Conservation (phyloP, 1,140 invertebrate species). For the Coelopa frigida region DNA sequence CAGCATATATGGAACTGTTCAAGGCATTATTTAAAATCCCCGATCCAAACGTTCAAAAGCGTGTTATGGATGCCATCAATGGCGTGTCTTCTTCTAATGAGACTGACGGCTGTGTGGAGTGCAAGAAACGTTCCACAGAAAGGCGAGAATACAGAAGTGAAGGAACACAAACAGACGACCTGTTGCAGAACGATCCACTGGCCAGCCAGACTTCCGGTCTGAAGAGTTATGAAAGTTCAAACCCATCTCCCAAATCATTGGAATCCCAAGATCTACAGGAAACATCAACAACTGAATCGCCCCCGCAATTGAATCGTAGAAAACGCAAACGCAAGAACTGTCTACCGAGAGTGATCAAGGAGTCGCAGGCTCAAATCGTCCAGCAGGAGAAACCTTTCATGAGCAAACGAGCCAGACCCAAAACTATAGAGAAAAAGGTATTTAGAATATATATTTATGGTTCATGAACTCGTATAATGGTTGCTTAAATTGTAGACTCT, state of each 20-base stretch:
- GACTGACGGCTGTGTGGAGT: background rate
- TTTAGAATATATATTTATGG: background rate
- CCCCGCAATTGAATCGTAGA: slow-evolving; percentile 22
- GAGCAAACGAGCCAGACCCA: background rate
- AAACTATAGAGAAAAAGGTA: slow-evolving; percentile 1
- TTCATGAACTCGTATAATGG: background rate
- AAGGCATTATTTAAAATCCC: slow-evolving; percentile 28
- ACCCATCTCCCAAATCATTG: background rate
- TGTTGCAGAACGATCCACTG: background rate
- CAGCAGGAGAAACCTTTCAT: background rate
- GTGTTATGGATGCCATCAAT: slow-evolving; percentile 36
- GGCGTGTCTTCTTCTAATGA: background rate
- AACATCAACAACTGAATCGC: slow-evolving; percentile 4
- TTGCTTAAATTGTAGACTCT: background rate
- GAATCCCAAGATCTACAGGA: background rate
- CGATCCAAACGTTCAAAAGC: slow-evolving; percentile 31
- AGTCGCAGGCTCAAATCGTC: slow-evolving; percentile 27
- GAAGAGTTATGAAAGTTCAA: background rate
- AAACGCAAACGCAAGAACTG: slow-evolving; percentile 34
- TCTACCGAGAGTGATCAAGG: slow-evolving; percentile 32
- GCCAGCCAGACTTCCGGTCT: background rate
- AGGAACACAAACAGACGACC: slow-evolving; percentile 10
- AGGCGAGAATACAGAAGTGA: background rate
- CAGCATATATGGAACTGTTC: slow-evolving; percentile 32
- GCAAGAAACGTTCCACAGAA: slow-evolving; percentile 7